Base-by-base conservation (phyloP, 2,797 vertebrate species). In the Pantherophis vulpinus region DNA sequence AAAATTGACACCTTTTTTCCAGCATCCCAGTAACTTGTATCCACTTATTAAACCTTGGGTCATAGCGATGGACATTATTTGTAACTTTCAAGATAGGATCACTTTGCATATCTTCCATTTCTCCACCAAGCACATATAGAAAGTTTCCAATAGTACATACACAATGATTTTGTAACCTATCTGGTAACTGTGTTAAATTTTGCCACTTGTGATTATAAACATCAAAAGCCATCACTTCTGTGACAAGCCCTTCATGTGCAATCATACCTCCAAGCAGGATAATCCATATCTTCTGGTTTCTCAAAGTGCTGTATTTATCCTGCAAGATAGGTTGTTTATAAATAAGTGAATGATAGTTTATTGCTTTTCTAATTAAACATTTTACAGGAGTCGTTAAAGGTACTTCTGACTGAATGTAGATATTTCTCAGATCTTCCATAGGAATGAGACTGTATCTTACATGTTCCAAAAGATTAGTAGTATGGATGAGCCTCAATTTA, bases 61-160 rank as follows among this genome's bases (percentile, higher is more conserved):
- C 99, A 0, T 98, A 99, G 25, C 99, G 98, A 97, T 98, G 98
- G 93, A 98, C 98, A 83, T 97, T 97, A 91, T 98, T 98, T 0
- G 98, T 98, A 32, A 98, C 97, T 0, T 5, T 93, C 29, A 95
- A 93, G 0, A 93, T 86, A 0, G 93, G 5, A 4, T 97, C 97
- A 3, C 91, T 97, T 0, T 94, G 95, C 4, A 92, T 92, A 14
- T 95, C 95, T n/a, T 96, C 97, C n/a, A 95, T 97, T 91, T 99
- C 98, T 55, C 99, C 99, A 0, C 99, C 99, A 7, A 99, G 93
- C 54, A 99, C 97, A 0, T 99, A 99, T 54, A 99, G 97, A 96
- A 99, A 99, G 90, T 99, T 99, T 0, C 98, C 99, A 29, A 98
- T 96, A 0, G 98, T 98, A 5, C 99, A 99, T 16, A 98, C 97